phyloP scores from a whole-genome alignment of 2,797 vertebrate species.

The Phrynocephalus forsythii region DNA sequence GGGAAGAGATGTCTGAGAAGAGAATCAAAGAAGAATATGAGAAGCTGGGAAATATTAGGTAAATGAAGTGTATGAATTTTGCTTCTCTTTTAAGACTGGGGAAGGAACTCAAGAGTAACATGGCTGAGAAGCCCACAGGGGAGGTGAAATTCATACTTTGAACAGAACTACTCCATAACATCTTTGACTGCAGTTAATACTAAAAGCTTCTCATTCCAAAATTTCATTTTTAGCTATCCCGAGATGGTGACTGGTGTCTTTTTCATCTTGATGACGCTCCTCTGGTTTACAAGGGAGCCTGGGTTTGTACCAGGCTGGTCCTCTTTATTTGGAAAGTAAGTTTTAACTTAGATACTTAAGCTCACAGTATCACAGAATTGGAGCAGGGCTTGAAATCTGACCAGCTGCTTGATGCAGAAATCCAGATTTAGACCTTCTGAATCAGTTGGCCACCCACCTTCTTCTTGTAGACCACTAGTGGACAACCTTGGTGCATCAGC shows the following conservation, averaged over 20 bases:
- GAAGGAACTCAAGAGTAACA: background rate
- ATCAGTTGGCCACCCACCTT: too few species aligned
- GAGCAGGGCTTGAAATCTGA: background rate
- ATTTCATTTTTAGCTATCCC: slow-evolving; percentile 86
- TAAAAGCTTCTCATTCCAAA: background rate
- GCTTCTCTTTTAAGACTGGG: background rate
- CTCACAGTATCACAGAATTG: background rate
- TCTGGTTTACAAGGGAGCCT: slow-evolving; percentile 98
- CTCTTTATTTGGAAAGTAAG: slow-evolving; percentile 94
- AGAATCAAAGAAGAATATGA: slow-evolving; percentile 94
- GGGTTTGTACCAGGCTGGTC: slow-evolving; percentile 98
- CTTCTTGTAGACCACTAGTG: too few species aligned
- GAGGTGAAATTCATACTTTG: background rate
- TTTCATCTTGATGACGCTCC: slow-evolving; percentile 95
- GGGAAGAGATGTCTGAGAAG: slow-evolving; percentile 92
- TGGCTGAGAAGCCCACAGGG: background rate
- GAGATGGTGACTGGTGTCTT: slow-evolving; percentile 96
- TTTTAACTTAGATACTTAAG: slow-evolving; percentile 11
- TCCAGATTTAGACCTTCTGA: background rate
- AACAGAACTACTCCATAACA: background rate
- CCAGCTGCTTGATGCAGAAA: background rate
- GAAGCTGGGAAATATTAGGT: slow-evolving; percentile 94
- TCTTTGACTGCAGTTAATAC: background rate
- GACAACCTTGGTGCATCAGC: too few species aligned
- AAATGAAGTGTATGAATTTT: slow-evolving; percentile 35